Conservation (phyloP, 2,113 vertebrate species). For the Dinomys branickii region DNA sequence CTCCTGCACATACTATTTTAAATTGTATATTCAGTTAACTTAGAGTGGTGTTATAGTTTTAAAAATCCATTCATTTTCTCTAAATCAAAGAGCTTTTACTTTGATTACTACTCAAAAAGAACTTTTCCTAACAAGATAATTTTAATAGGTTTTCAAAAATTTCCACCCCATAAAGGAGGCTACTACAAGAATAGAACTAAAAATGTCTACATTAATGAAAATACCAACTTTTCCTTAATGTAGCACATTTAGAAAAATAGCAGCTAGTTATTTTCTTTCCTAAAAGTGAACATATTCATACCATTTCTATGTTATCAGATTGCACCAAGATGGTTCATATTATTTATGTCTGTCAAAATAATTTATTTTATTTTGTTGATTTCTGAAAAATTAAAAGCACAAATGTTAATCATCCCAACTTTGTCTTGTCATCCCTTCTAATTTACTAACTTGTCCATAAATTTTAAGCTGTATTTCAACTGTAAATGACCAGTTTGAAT, state of each 20-base stretch:
- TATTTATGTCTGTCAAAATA: slow-evolving; percentile 44
- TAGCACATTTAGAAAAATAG: not conserved
- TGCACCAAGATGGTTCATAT: not conserved
- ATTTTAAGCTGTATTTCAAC: slow-evolving; percentile 37
- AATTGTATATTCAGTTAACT: not conserved
- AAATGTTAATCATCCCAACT: slow-evolving; percentile 46
- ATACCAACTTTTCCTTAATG: not conserved
- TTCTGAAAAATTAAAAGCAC: slow-evolving; percentile 50
- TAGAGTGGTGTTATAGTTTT: not conserved
- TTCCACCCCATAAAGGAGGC: not conserved
- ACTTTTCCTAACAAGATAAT: not conserved
- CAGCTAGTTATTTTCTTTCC: not conserved
- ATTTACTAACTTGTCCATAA: slow-evolving; percentile 38
- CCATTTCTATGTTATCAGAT: slow-evolving; percentile 31
- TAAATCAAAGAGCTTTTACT: slow-evolving; percentile 15
- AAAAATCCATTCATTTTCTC: not conserved
- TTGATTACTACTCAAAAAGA: not conserved
- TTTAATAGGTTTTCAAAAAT: not conserved
- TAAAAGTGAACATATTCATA: not conserved
- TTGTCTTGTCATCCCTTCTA: slow-evolving; percentile 61
- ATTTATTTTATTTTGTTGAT: slow-evolving; percentile 35
- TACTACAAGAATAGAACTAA: not conserved
- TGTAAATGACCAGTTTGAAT: not conserved
- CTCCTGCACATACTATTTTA: not conserved
- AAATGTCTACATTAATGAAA: not conserved